phyloP scores from a whole-genome alignment of 2,113 vertebrate species.

The Columba livia region DNA sequence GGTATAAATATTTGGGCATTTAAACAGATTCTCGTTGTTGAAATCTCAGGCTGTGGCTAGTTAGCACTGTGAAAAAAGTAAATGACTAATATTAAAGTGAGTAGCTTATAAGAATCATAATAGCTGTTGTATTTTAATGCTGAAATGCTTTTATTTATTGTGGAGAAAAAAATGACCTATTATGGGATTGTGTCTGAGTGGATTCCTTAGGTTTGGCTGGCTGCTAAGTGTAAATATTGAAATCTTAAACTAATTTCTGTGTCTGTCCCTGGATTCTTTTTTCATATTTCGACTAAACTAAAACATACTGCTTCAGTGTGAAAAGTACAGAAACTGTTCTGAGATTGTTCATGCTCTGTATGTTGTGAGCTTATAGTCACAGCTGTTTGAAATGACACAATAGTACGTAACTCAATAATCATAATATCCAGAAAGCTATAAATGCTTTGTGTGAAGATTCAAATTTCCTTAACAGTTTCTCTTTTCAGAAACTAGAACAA shows the following conservation, averaged over 20 bases:
- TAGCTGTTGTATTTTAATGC: not conserved
- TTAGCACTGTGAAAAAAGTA: not conserved
- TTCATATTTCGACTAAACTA: not conserved
- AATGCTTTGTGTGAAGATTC: not conserved
- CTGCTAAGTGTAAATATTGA: not conserved
- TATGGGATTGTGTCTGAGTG: not conserved
- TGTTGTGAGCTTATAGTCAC: not conserved
- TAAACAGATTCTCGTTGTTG: not conserved
- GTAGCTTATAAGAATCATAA: not conserved
- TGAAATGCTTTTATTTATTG: not conserved
- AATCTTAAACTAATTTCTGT: not conserved
- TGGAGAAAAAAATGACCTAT: not conserved
- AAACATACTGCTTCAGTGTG: not conserved
- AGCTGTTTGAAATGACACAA: not conserved
- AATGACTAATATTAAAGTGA: not conserved
- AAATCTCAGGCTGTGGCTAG: not conserved
- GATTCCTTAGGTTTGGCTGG: not conserved
- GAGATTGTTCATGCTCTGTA: not conserved
- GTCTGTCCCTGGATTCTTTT: not conserved
- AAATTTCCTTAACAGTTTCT: conserved; percentile 80
- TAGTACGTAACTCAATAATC: not conserved
- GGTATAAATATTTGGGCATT: not conserved
- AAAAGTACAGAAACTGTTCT: not conserved
- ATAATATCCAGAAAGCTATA: not conserved
- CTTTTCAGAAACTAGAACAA: conserved; percentile 94